Evolutionary conservation across 2,113 vertebrate genomes (phyloP).

Genomic region (Anarhynchus alexandrinus): DNA sequence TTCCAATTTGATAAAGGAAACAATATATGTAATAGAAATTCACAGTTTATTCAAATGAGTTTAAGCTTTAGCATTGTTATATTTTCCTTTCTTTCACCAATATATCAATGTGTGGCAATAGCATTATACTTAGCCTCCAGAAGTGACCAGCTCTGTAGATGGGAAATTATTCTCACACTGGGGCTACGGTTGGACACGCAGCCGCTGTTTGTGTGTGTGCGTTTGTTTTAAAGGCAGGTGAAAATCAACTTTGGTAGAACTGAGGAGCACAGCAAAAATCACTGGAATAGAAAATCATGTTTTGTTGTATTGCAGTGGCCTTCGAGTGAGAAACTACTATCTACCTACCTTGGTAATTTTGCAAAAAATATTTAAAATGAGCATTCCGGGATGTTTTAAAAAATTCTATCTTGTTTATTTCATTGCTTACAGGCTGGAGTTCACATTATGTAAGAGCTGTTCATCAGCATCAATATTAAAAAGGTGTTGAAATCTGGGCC

Average conservation of each 20-base stretch:
- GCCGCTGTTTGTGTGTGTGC: neutral
- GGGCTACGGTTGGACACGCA: neutral
- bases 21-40: slow-evolving; percentile 61
- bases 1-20: slow-evolving; percentile 67
- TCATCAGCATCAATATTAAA: neutral
- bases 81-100: slow-evolving; percentile 43
- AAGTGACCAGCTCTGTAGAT: neutral
- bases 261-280: neutral
- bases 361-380: neutral
- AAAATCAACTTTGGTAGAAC: neutral
- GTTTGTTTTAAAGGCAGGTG: neutral
- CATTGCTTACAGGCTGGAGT: neutral
- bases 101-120: slow-evolving; percentile 51
- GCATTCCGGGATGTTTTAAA: neutral
- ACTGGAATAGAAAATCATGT: neutral
- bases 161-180: slow-evolving; percentile 15
- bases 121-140: slow-evolving; percentile 13
- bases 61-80: slow-evolving; percentile 51
- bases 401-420: neutral
- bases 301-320: neutral
- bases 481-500: neutral
- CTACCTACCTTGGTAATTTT: neutral
- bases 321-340: neutral
- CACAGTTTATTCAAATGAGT: slow-evolving; percentile 57
- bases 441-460: neutral